Evolutionary conservation across 2,888 invertebrate species (phyloP).

Genomic region (Sialis fuliginosa): DNA sequence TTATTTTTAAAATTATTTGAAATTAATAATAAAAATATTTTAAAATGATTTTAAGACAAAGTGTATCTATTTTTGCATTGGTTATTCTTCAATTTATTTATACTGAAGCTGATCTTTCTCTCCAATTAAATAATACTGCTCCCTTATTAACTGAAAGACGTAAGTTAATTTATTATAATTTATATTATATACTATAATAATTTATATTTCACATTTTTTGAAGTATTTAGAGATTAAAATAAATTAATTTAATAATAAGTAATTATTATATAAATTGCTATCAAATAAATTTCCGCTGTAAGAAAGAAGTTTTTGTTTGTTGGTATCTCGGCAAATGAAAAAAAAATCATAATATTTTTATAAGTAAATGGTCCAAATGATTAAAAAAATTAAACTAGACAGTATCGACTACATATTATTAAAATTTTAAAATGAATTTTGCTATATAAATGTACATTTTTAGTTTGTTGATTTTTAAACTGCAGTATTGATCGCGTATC

Average conservation of each 20-base stretch:
- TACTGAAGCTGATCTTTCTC: slow-evolving; percentile 1
- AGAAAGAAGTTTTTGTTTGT: neutral
- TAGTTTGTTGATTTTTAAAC: no score
- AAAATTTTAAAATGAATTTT: no score
- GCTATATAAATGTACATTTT: no score
- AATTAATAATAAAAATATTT: neutral
- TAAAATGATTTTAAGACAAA: slow-evolving; percentile 1
- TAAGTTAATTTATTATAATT: slow-evolving; percentile 18
- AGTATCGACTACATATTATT: no score
- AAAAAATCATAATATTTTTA: neutral
- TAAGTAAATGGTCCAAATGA: no score
- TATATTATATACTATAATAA: no score
- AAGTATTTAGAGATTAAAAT: neutral
- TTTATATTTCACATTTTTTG: no score
- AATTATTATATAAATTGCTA: neutral
- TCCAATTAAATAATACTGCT: slow-evolving; percentile 19
- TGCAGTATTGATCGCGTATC: no score
- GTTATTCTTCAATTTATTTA: slow-evolving; percentile 3
- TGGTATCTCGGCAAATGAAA: neutral
- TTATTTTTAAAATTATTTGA: neutral
- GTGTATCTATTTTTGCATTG: neutral
- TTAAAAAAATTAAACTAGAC: no score
- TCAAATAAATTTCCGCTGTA: no score
- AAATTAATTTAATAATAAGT: neutral
- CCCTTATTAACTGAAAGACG: slow-evolving; percentile 28